Percentiles rank a stretch among this genome's conserved stretches.
phyloP scores from a whole-genome alignment of 2,113 vertebrate species.

The Origma solitaria region DNA sequence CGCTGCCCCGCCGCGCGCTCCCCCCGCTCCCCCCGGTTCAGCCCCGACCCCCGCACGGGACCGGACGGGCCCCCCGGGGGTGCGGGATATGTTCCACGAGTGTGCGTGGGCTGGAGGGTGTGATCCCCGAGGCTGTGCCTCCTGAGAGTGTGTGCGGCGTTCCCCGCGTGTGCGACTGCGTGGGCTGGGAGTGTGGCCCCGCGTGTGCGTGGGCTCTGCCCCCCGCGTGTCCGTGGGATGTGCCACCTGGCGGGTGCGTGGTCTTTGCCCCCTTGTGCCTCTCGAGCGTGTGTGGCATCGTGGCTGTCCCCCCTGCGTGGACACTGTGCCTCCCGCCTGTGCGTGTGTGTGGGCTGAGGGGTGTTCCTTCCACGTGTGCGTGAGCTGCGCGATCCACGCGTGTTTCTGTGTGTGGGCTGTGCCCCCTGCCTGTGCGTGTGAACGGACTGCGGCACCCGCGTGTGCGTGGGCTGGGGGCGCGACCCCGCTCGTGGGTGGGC shows the following conservation, averaged over 20 bases:
- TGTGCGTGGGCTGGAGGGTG: not conserved
- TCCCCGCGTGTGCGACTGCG: not conserved
- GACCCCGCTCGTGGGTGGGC: not conserved
- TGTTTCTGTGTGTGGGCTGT: too few relatives aligned
- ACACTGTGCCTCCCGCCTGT: not conserved
- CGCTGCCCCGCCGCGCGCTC: not conserved
- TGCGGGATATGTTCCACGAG: not conserved
- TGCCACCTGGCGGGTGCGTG: too few relatives aligned
- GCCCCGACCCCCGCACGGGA: not conserved
- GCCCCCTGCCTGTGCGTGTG: fast-evolving
- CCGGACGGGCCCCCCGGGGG: not conserved
- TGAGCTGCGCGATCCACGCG: not conserved
- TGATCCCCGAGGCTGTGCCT: not conserved
- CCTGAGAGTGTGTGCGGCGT: too few relatives aligned
- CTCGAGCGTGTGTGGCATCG: not conserved
- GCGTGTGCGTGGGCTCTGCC: too few relatives aligned
- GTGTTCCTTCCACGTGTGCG: not conserved
- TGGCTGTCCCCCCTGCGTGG: not conserved
- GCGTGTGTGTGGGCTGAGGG: not conserved
- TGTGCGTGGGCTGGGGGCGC: not conserved
- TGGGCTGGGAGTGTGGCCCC: not conserved
- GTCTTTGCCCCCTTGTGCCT: not conserved
- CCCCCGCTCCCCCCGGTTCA: not conserved
- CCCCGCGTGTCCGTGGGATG: too few relatives aligned
- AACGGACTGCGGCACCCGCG: fast-evolving